Evolutionary conservation across 1,140 invertebrate genomes (phyloP), one percentile per base, ranked within the genome.

Genomic region (Drosophila sp.): DNA sequence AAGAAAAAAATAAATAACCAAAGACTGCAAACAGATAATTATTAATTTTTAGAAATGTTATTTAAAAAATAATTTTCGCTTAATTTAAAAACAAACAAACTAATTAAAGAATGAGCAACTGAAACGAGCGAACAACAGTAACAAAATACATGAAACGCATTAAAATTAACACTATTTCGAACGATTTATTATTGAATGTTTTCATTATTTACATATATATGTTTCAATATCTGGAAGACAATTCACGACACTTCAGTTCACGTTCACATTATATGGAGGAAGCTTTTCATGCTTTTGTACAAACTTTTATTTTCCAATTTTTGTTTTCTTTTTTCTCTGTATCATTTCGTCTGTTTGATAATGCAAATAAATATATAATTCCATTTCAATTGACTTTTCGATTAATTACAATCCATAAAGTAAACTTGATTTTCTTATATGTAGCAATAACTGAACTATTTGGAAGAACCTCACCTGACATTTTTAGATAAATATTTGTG

Each of bases 21-120:
- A 92, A 92, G 91, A 92, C 91, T 92, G 91, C 91, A 92, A 91
- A 92, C 90, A 92, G 89, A 92, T 92, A 91, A 92, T 92, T 92
- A 92, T 91, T 92, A 92, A 91, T 90, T 89, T 81, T 90, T 92
- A 92, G 90, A 90, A 90, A 89, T 90, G 89, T 92, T 92, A 89
- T 90, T 92, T 91, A 89, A 84, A 87, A 82, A 84, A 87, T 89
- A 89, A 89, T 87, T 87, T 86, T 87, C 77, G 82, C 82, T 87
- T 87, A 90, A 89, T 78, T 71, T 79, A 78, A 78, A n/a, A n/a
- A n/a, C n/a, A n/a, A 32, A 77, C 34, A 64, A 50, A 56, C 34
- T 61, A 70, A 58, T n/a, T 65, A 57, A 48, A n/a, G 43, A 56
- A 61, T 58, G 5, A 46, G 29, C 58, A 46, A 54, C 32, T 34